Percentiles rank a stretch among this genome's conserved stretches.
These are phyloP conservation scores for Labeo calbasu DNA, from an alignment of 2,797 vertebrate species.

Conservation along the genomic window DNA sequence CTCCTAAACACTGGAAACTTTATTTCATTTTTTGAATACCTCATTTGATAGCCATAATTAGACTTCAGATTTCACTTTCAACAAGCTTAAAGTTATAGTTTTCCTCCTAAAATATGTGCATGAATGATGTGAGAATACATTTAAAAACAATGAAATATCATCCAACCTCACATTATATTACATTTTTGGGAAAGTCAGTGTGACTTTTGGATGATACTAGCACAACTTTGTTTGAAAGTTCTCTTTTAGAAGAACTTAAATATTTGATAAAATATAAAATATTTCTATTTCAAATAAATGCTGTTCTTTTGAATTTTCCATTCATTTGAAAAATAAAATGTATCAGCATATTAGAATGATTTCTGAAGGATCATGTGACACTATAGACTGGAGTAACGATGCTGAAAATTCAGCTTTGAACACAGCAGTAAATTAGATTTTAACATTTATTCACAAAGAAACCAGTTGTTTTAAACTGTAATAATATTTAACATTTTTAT, in stretches of 20 bases:
- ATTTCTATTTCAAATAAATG: not conserved
- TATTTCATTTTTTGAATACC: not conserved
- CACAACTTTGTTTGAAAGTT: not conserved
- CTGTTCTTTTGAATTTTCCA: too few species aligned
- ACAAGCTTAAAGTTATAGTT: not conserved
- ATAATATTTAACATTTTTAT: not conserved
- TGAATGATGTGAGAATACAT: not conserved
- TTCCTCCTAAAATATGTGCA: not conserved
- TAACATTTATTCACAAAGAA: not conserved
- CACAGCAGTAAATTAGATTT: not conserved
- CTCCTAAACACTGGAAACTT: not conserved
- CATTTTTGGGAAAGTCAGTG: not conserved
- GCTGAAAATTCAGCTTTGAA: not conserved
- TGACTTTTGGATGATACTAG: not conserved
- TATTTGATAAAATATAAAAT: too few species aligned
- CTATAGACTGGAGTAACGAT: not conserved
- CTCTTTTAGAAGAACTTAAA: too few species aligned
- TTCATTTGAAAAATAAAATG: too few species aligned
- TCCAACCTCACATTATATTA: not conserved
- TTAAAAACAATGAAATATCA: not conserved
- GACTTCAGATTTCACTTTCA: not conserved
- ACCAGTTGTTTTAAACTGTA: not conserved
- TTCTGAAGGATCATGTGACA: not conserved
- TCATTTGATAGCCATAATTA: not conserved
- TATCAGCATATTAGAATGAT: not conserved